Percentiles rank a stretch among this genome's conserved stretches.
These are phyloP conservation scores for Ursus arctos DNA, from an alignment of 2,113 vertebrate species.

Conservation along the genomic window DNA sequence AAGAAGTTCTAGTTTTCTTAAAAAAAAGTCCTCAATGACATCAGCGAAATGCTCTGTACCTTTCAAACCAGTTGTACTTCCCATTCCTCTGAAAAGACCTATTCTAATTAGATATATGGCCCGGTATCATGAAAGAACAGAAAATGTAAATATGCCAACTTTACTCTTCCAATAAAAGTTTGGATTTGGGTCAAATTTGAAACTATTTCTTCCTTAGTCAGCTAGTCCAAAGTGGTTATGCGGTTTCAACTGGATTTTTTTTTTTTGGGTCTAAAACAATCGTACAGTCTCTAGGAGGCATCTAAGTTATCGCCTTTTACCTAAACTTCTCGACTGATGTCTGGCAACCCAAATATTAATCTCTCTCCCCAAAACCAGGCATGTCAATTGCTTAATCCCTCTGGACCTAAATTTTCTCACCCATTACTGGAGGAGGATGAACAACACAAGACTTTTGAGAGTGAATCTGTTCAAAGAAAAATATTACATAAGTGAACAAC, in stretches of 20 bases:
- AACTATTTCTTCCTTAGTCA: not conserved
- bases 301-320: not conserved
- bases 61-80: not conserved
- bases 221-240: not conserved
- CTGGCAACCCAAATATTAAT: not conserved
- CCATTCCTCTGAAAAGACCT: constrained; percentile 20
- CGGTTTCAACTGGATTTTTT: not conserved
- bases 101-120: constrained; percentile 38
- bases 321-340: not conserved
- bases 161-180: not conserved
- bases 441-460: constrained; percentile 20
- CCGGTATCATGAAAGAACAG: not conserved
- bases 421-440: not conserved
- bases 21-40: not conserved
- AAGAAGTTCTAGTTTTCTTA: constrained; percentile 4
- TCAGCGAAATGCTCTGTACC: not conserved
- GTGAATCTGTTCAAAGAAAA: constrained; percentile 1
- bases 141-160: not conserved
- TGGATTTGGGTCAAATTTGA: not conserved
- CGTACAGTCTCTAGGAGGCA: not conserved
- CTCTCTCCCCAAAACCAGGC: not conserved
- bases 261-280: not conserved
- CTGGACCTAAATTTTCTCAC: not conserved
- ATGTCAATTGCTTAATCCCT: not conserved
- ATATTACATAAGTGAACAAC: not conserved